A percentile compares a stretch with the other conserved stretches of the same genome.
Conservation (phyloP, 1,140 invertebrate genomes). For the Sogatella furcifera region DNA sequence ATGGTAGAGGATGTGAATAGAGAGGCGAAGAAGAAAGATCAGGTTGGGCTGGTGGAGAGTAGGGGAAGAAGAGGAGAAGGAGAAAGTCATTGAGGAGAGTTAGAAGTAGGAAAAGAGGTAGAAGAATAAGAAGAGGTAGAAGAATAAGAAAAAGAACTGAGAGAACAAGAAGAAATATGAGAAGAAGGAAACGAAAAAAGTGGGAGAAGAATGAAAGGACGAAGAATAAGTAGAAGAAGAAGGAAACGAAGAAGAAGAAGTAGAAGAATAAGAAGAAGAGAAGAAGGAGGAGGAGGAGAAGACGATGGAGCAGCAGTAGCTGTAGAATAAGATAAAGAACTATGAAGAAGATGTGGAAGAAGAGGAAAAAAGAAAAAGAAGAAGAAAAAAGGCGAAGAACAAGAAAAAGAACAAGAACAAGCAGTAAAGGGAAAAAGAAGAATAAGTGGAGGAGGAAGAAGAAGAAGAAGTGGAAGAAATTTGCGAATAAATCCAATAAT, state of each 20-base stretch:
- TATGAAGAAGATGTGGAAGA: not conserved
- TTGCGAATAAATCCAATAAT: too few relatives aligned
- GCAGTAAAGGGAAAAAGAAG: too few relatives aligned
- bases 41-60: too few relatives aligned
- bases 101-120: too few relatives aligned
- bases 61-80: not conserved
- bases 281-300: not conserved
- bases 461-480: too few relatives aligned
- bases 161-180: not conserved
- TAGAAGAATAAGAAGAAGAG: not conserved
- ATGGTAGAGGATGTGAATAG: too few relatives aligned
- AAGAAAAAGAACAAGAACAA: too few relatives aligned
- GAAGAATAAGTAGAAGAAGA: not conserved
- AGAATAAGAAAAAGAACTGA: not conserved
- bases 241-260: not conserved
- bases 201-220: not conserved
- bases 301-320: not conserved
- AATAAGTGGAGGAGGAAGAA: too few relatives aligned
- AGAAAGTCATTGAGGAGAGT: not conserved
- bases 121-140: not conserved
- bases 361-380: not conserved
- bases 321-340: not conserved
- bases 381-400: not conserved
- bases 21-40: too few relatives aligned
- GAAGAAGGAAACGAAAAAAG: not conserved